Conservation (phyloP, 2,797 vertebrate genomes). For the Liparis tanakae region DNA sequence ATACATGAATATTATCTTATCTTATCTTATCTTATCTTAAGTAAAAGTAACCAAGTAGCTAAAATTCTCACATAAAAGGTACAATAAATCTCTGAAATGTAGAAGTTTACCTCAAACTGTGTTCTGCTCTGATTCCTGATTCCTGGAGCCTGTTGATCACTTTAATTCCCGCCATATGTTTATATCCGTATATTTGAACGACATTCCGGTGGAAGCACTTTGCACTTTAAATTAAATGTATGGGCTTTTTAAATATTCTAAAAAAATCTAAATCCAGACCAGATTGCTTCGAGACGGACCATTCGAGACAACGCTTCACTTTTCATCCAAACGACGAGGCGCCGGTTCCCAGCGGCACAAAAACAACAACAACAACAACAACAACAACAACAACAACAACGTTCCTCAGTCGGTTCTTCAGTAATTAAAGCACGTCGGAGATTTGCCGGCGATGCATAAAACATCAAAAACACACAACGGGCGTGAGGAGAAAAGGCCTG, state of each 20-base stretch:
- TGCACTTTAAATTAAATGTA: no score
- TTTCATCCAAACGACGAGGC: constrained; percentile 8
- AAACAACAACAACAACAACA: no score
- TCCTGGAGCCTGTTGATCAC: constrained; percentile 15
- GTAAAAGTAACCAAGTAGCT: neutral
- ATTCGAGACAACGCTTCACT: constrained; percentile 18
- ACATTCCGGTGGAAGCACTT: constrained; percentile 18
- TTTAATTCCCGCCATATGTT: constrained; percentile 22
- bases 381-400: constrained; percentile 25
- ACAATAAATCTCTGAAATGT: neutral
- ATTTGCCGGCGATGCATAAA: constrained; percentile 52
- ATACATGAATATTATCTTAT: no score
- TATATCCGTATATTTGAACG: constrained; percentile 15
- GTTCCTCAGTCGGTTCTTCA: constrained; percentile 16
- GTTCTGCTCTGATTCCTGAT: no score
- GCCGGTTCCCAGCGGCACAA: constrained; percentile 29
- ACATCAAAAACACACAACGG: constrained; percentile 34
- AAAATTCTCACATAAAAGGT: neutral
- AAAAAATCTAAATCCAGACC: neutral
- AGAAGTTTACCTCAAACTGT: neutral
- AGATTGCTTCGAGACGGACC: neutral
- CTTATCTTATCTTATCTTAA: no score
- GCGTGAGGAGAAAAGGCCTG: constrained; percentile 24
- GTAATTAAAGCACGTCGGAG: constrained; percentile 50
- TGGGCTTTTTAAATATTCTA: neutral